A percentile compares a stretch with the other conserved stretches of the same genome.
Evolutionary conservation across 2,888 invertebrate species (phyloP).

Genomic region (Thumatha senex): DNA sequence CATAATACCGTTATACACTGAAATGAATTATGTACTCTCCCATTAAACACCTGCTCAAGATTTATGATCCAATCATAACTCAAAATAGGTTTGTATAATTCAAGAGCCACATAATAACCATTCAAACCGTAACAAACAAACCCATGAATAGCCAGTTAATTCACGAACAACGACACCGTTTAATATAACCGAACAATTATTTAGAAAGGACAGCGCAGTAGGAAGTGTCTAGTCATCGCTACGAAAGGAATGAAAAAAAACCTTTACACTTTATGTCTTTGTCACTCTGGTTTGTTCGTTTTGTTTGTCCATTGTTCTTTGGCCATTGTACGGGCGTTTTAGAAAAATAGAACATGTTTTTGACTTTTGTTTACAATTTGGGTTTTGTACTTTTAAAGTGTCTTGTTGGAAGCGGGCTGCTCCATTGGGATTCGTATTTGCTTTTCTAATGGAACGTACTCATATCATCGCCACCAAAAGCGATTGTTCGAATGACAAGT

Average conservation of each 20-base stretch:
- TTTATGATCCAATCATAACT: neutral
- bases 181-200: constrained; percentile 32
- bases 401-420: too few relatives aligned
- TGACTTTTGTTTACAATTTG: neutral
- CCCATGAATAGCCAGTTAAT: constrained; percentile 14
- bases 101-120: constrained; percentile 13
- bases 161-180: constrained; percentile 9
- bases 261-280: neutral
- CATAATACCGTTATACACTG: too few relatives aligned
- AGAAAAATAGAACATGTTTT: constrained; percentile 1
- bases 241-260: constrained; percentile 11
- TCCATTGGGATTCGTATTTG: too few relatives aligned
- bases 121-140: constrained; percentile 21
- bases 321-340: neutral
- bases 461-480: too few relatives aligned
- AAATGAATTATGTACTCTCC: too few relatives aligned
- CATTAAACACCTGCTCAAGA: neutral
- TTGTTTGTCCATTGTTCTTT: constrained; percentile 1
- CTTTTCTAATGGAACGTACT: too few relatives aligned
- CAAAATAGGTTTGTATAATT: neutral
- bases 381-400: too few relatives aligned
- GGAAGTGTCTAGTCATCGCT: constrained; percentile 29
- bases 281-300: neutral
- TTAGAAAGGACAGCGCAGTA: constrained; percentile 23
- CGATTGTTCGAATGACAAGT: too few relatives aligned